These are phyloP conservation scores for Helobdella robusta DNA, from an alignment of 2,888 invertebrate species.

Conservation along the genomic window DNA sequence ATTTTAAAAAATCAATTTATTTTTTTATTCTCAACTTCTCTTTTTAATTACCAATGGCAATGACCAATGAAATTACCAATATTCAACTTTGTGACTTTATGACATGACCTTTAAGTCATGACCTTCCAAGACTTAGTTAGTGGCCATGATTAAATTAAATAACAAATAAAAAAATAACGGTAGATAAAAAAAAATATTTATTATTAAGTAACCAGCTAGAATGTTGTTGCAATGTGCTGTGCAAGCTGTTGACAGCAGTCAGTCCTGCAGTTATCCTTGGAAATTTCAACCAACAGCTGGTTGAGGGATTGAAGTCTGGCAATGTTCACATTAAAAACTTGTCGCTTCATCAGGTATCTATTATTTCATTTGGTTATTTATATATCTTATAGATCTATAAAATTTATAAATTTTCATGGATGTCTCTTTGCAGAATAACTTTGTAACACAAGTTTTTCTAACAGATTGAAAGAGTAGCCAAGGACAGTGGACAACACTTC, in stretches of 20 bases:
- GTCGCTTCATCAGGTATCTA: slow-evolving; percentile 58
- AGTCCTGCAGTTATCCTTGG: slow-evolving; percentile 57
- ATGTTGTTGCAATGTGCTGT: slow-evolving; percentile 60
- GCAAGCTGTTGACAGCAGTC: slow-evolving; percentile 59
- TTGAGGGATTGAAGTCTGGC: slow-evolving; percentile 56
- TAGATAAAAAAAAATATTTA: not conserved
- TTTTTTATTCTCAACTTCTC: no score
- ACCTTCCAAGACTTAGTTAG: no score
- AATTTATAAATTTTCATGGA: no score
- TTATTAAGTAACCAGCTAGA: slow-evolving; percentile 56
- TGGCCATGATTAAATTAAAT: no score
- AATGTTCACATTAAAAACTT: slow-evolving; percentile 57
- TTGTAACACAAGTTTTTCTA: not conserved
- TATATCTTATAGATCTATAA: not conserved
- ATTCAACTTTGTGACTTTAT: no score
- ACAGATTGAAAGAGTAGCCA: slow-evolving; percentile 17
- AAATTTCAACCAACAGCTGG: slow-evolving; percentile 51
- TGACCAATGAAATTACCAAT: no score
- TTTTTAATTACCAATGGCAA: no score
- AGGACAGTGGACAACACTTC: slow-evolving; percentile 6
- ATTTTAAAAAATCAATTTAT: not conserved
- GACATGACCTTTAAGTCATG: no score
- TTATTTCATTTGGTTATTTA: not conserved
- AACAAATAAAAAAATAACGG: no score
- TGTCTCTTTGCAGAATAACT: no score